phyloP scores from a whole-genome alignment of 2,797 vertebrate genomes.

The Sphenopsis melanotis region DNA sequence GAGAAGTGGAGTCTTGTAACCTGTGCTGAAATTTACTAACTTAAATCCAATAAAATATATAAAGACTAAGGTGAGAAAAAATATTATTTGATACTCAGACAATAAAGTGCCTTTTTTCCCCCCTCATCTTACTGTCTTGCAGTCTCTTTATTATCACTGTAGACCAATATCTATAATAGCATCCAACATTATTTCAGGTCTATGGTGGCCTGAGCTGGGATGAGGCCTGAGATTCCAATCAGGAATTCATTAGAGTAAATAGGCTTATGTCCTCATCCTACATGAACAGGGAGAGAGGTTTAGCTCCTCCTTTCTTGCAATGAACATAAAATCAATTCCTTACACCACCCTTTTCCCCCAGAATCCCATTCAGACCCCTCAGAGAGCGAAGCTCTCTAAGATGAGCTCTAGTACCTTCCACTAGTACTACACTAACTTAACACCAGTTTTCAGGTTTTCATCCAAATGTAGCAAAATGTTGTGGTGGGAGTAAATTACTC shows the following conservation, averaged over 20 bases:
- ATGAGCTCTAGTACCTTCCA: neutral
- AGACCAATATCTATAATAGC: neutral
- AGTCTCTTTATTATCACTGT: neutral
- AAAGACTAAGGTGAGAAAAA: neutral
- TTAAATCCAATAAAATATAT: neutral
- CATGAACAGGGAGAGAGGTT: neutral
- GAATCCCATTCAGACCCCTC: neutral
- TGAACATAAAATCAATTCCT: neutral
- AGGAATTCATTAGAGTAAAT: neutral
- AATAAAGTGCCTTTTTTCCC: rapidly evolving
- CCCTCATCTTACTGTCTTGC: neutral
- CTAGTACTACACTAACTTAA: neutral
- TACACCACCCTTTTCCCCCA: neutral
- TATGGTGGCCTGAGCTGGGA: neutral
- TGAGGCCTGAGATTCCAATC: neutral
- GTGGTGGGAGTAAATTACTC: slow-evolving; percentile 35
- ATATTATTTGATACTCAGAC: neutral
- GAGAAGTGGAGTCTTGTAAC: neutral
- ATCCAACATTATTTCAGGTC: neutral
- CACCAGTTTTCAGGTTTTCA: neutral
- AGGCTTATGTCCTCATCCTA: neutral
- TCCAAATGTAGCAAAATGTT: neutral
- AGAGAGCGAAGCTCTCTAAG: neutral
- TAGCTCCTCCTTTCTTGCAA: neutral
- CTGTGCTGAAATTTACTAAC: neutral